A percentile compares a stretch with the other conserved stretches of the same genome.
Evolutionary conservation across 2,888 invertebrate species (phyloP).

Genomic region (Plusia festucae): DNA sequence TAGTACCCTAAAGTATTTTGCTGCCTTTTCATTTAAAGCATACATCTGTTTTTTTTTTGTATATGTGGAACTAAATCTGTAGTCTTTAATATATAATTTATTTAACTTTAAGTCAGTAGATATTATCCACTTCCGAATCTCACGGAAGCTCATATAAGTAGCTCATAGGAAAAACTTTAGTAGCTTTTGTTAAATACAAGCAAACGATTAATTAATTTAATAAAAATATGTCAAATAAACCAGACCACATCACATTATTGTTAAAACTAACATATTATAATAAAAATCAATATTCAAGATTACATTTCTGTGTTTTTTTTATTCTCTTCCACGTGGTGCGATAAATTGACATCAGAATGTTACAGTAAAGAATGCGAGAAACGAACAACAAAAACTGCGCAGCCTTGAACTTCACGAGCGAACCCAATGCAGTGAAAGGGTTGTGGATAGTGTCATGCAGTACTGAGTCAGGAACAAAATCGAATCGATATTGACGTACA

Average conservation of each 20-base stretch:
- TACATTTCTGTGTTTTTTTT: neutral
- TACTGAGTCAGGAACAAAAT: neutral
- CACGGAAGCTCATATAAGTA: no score
- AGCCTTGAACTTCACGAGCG: slow-evolving; percentile 54
- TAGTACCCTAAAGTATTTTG: neutral
- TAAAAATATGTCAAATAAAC: neutral
- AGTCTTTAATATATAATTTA: no score
- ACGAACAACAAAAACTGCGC: slow-evolving; percentile 18
- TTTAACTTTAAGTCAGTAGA: no score
- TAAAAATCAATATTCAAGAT: neutral
- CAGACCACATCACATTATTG: neutral
- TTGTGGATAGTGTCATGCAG: slow-evolving; percentile 27
- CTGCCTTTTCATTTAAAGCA: no score
- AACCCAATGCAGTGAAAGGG: slow-evolving; percentile 50
- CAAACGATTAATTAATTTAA: neutral
- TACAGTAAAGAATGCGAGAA: slow-evolving; percentile 10
- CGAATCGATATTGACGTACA: no score
- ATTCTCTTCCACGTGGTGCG: slow-evolving; percentile 10
- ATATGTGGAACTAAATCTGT: no score
- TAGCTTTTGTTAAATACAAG: no score
- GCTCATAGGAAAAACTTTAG: no score
- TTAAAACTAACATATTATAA: neutral
- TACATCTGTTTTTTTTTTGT: no score
- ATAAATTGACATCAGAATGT: slow-evolving; percentile 9
- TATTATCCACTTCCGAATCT: no score